Conservation (phyloP, 2,113 vertebrate genomes). For the Paramormyrops kingsleyae region DNA sequence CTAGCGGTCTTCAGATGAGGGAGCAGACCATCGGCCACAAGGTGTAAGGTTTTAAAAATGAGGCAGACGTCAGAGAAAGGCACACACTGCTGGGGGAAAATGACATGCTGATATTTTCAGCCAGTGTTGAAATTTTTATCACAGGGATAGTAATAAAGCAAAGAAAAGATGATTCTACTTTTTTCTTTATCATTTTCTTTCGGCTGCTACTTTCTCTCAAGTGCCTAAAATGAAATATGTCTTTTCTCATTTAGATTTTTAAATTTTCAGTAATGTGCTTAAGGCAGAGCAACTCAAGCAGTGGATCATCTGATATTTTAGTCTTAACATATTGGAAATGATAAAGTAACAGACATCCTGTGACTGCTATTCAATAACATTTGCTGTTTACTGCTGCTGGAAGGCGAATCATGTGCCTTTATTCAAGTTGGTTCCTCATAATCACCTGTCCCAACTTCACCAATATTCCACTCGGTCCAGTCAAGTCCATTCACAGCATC, state of each 20-base stretch:
- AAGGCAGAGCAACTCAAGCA: neutral
- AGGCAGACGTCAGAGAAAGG: neutral
- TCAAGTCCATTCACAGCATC: neutral
- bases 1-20: neutral
- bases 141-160: neutral
- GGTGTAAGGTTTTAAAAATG: neutral
- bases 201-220: neutral
- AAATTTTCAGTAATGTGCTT: neutral
- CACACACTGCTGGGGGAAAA: neutral
- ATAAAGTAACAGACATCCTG: neutral
- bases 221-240: neutral
- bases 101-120: neutral
- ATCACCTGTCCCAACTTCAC: neutral
- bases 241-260: neutral
- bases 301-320: neutral
- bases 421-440: neutral
- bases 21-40: neutral
- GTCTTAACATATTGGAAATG: neutral
- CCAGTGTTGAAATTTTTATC: neutral
- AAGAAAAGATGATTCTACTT: neutral
- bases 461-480: neutral
- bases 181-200: neutral
- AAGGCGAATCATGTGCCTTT: neutral
- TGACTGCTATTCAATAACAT: neutral
- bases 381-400: neutral